Conservation (phyloP, 2,888 invertebrate species). For the Cremastinae sp. region DNA sequence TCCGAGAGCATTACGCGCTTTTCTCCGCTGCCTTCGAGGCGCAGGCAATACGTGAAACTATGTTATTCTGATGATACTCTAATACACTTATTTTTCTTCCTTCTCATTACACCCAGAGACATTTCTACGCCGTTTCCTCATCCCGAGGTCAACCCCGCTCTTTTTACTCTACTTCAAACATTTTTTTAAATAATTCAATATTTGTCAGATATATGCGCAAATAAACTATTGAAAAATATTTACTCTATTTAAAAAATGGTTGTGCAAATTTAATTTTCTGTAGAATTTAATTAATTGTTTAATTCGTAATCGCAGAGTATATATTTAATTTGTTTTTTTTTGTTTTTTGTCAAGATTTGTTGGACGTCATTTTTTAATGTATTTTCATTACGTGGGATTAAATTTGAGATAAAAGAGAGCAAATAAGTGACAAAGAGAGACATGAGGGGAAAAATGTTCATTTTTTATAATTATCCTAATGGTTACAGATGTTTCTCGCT, state of each 20-base stretch:
- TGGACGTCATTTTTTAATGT: background rate
- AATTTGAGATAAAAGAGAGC: too few species aligned
- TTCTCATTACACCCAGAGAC: background rate
- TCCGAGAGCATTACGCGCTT: constrained; percentile 34
- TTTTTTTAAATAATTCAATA: too few species aligned
- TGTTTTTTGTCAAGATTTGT: background rate
- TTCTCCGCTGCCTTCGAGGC: constrained; percentile 20
- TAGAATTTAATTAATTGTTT: too few species aligned
- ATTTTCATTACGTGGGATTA: background rate
- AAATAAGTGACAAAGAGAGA: constrained; percentile 22
- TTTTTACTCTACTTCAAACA: too few species aligned
- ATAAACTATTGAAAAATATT: too few species aligned
- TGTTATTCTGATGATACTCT: constrained; percentile 45
- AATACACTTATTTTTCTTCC: constrained; percentile 32
- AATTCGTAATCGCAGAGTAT: too few species aligned
- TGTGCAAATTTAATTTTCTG: too few species aligned
- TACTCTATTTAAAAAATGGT: too few species aligned
- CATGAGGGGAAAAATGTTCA: constrained; percentile 16
- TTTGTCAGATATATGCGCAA: too few species aligned
- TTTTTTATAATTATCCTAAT: constrained; percentile 49
- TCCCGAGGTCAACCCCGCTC: too few species aligned
- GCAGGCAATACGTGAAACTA: constrained; percentile 45
- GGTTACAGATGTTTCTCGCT: constrained; percentile 46
- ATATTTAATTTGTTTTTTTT: too few species aligned
- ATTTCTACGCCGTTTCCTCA: constrained; percentile 7